Percentiles rank a stretch among this genome's conserved stretches.
These are phyloP conservation scores for Scolopax mira DNA, from an alignment of 2,113 vertebrate species.

Conservation along the genomic window DNA sequence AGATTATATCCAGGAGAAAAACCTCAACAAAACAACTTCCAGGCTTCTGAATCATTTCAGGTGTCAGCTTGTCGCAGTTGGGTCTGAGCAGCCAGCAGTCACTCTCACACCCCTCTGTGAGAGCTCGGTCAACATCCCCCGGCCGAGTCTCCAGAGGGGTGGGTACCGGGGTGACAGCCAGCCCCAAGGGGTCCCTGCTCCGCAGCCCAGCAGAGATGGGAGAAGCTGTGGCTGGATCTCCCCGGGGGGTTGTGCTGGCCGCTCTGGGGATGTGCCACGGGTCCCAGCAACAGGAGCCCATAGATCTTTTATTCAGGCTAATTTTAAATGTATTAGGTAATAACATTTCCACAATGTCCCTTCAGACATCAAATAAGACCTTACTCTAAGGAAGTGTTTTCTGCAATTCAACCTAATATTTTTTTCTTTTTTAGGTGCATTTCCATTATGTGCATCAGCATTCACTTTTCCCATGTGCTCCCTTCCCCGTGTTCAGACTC, in stretches of 20 bases:
- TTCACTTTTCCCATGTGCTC: fast-evolving
- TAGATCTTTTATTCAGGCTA: neutral
- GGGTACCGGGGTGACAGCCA: neutral
- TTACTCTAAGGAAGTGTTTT: neutral
- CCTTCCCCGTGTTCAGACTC: too few species aligned
- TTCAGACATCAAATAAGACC: neutral
- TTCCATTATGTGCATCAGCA: neutral
- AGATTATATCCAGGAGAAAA: neutral
- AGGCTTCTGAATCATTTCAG: neutral
- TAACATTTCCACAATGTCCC: neutral
- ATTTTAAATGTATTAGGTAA: neutral
- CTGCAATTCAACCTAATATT: neutral
- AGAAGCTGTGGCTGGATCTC: neutral
- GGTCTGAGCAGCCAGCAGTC: neutral
- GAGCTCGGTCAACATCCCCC: neutral
- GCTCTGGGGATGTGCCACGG: neutral
- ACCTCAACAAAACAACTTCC: neutral
- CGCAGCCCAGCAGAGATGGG: neutral
- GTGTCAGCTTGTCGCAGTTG: neutral
- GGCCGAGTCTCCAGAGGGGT: neutral
- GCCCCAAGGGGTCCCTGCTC: neutral
- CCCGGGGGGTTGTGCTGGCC: neutral
- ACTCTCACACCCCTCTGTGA: neutral
- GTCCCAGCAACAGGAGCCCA: neutral
- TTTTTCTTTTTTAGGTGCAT: neutral